Conservation (phyloP, 2,888 invertebrate genomes). For the Drosophila flavopinicola region DNA sequence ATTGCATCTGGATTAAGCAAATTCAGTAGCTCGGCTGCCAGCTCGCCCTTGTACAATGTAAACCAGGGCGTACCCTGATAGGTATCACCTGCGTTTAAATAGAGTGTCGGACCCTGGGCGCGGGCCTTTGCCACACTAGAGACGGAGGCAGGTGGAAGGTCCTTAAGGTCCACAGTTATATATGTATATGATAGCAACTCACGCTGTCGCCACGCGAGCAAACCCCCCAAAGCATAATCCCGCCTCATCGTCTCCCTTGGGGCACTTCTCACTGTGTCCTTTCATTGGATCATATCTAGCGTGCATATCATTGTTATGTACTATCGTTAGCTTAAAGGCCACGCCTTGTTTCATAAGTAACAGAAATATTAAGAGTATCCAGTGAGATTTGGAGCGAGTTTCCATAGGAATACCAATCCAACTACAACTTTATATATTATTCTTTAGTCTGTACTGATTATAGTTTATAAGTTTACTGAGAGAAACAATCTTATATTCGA, state of each 20-base stretch:
- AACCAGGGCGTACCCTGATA: slow-evolving; percentile 94
- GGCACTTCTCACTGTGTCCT: slow-evolving; percentile 86
- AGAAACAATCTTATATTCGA: too few relatives aligned
- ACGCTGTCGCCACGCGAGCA: slow-evolving; percentile 87
- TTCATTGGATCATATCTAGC: slow-evolving; percentile 91
- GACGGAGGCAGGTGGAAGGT: too few relatives aligned
- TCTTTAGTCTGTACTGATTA: too few relatives aligned
- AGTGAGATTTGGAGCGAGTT: too few relatives aligned
- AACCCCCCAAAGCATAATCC: slow-evolving; percentile 92
- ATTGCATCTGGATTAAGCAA: slow-evolving; percentile 91
- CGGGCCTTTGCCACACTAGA: slow-evolving; percentile 30
- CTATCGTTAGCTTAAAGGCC: slow-evolving; percentile 83
- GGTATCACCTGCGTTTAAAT: slow-evolving; percentile 94
- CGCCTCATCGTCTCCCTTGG: slow-evolving; percentile 85
- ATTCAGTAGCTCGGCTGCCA: slow-evolving; percentile 91
- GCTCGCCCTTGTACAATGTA: slow-evolving; percentile 90
- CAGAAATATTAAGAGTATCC: slow-evolving; percentile 10
- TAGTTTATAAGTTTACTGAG: too few relatives aligned
- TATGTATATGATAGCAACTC: slow-evolving; percentile 23
- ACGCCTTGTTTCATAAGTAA: neutral
- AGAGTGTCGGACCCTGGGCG: slow-evolving; percentile 83
- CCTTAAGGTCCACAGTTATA: too few relatives aligned
- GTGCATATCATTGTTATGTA: slow-evolving; percentile 96
- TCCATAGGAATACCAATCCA: too few relatives aligned
- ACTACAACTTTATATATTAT: too few relatives aligned